A percentile compares a stretch with the other conserved stretches of the same genome.
Evolutionary conservation across 2,797 vertebrate species (phyloP).

Genomic region (Carduelis carduelis): DNA sequence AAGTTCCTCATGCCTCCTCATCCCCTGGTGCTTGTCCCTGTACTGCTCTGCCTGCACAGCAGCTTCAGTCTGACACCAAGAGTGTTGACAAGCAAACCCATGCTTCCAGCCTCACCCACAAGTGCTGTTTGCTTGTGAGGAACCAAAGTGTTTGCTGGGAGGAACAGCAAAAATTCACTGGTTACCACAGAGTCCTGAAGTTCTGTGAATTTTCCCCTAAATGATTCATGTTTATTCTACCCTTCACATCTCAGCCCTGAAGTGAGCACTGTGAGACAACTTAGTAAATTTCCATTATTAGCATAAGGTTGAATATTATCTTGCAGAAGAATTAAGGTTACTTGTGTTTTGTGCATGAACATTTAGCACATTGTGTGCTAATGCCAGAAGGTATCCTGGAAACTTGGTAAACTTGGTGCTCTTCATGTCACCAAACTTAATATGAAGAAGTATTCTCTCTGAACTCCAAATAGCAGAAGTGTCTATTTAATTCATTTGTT

Average conservation of each 20-base stretch:
- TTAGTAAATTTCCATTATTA: background rate
- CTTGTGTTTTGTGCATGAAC: background rate
- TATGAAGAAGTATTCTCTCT: background rate
- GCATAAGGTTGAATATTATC: background rate
- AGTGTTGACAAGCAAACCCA: background rate
- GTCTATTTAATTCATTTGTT: background rate
- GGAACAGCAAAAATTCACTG: background rate
- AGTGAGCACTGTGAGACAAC: rapidly evolving
- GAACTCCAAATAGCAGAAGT: background rate
- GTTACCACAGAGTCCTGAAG: rapidly evolving
- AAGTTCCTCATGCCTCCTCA: background rate
- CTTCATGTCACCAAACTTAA: background rate
- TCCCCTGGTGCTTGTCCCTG: background rate
- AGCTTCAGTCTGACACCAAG: background rate
- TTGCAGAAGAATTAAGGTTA: background rate
- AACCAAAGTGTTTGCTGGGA: background rate
- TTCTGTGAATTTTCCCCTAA: background rate
- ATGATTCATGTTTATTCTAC: background rate
- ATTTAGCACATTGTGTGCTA: background rate
- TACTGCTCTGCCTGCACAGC: rapidly evolving
- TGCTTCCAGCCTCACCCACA: background rate
- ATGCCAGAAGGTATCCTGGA: background rate
- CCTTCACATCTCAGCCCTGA: background rate
- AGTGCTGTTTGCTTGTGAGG: background rate
- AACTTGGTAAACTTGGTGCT: background rate